Base-by-base conservation (phyloP, 2,888 invertebrate genomes). In the Synanthedon myopaeformis region DNA sequence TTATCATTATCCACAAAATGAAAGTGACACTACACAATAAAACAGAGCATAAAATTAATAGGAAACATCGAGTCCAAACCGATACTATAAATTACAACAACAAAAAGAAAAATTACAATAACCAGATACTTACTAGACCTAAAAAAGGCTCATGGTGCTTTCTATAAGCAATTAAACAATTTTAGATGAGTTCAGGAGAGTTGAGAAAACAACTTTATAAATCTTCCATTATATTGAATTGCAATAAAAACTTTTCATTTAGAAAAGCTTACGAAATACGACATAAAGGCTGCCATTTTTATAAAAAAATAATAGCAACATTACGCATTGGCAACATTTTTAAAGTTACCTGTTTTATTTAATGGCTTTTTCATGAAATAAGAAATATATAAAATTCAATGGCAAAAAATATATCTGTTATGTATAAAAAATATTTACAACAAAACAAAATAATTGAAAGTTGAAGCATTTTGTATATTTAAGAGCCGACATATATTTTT, bases 241-340 rank as follows among this genome's bases (percentile, higher is more conserved):
- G 62, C 71, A 73, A 60, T 75, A 77, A 70, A 78, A 79, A 80
- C 80, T 80, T 83, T 82, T 82, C 79, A 74, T 70, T 63, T 63
- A 45, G 58, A 70, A 64, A 83, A 79, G 82, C 79, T 81, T 82
- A 84, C 82, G 84, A 84, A 85, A 84, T 86, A 86, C 84, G 86
- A 86, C 83, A 83, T 83, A 70, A 69, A 82, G 82, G 84, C 86
- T 86, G 86, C 86, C 86, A 87, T 87, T 84, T 86, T 80, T 79
- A 70, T 61, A 57, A 62, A 54, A 57, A 56, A 56, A 56, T 56
- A 56, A 56, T 56, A 23, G 81, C 77, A 81, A 80, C 79, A 79
- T 76, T 76, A 56, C 48, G n/a, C 14, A 14, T 12, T 45, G n/a
- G 48, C 48, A 45, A 45, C 48, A 45, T 45, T n/a, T 45, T 45